Evolutionary conservation across 2,888 invertebrate genomes (phyloP).

Genomic region (Chalcosyrphus nemorum): DNA sequence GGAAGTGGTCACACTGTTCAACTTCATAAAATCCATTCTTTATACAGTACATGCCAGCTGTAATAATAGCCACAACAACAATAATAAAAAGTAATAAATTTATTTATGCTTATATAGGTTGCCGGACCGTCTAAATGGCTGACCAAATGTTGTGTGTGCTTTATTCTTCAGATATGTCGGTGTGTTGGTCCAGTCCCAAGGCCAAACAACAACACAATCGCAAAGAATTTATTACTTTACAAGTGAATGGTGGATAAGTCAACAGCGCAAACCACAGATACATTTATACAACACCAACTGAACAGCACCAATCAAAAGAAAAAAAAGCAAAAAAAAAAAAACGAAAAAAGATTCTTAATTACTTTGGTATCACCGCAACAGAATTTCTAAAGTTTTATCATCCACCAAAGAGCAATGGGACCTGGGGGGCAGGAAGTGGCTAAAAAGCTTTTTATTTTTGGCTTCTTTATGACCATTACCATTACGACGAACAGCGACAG

Average conservation of each 20-base stretch:
- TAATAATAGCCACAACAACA: conserved; percentile 17
- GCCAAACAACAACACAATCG: conserved; percentile 36
- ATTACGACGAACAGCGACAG: conserved; percentile 13
- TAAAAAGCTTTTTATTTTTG: conserved; percentile 43
- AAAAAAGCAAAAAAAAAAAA: too few relatives aligned
- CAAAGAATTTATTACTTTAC: conserved; percentile 38
- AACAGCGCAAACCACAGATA: conserved; percentile 15
- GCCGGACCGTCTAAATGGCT: conserved; percentile 24
- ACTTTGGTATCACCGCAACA: conserved; percentile 21
- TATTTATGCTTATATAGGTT: conserved; percentile 46
- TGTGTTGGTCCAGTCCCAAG: conserved; percentile 47
- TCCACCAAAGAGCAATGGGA: background rate
- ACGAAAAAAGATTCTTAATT: conserved; percentile 34
- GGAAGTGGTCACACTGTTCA: background rate
- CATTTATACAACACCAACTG: conserved; percentile 15
- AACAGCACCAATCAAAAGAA: background rate
- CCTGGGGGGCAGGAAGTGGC: conserved; percentile 34
- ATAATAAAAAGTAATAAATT: conserved; percentile 20
- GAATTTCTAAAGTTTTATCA: conserved; percentile 19
- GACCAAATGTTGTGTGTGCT: conserved; percentile 33
- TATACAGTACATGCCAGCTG: conserved; percentile 2
- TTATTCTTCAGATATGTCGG: conserved; percentile 14
- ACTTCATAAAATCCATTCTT: background rate
- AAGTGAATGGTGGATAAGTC: conserved; percentile 47
- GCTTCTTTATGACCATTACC: conserved; percentile 35